Percentiles rank a stretch among this genome's conserved stretches.
Conservation (phyloP, 2,797 vertebrate species). For the Xenentodon cancila region DNA sequence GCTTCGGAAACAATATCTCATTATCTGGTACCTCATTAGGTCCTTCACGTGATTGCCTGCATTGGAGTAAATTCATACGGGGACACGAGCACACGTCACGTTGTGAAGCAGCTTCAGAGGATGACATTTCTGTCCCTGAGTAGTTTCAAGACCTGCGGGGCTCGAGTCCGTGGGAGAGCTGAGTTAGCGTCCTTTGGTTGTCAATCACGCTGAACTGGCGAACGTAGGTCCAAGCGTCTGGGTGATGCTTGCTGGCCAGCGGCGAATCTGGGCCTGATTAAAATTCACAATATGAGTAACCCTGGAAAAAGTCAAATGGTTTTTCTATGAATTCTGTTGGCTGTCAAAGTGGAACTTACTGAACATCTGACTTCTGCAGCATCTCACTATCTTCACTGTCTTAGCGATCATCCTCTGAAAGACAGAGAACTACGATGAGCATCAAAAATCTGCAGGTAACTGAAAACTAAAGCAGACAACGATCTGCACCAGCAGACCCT, state of each 20-base stretch:
- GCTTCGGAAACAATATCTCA: conserved; percentile 52
- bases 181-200: conserved; percentile 97
- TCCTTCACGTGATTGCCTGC: conserved; percentile 47
- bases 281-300: background rate
- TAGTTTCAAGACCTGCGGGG: conserved; percentile 89
- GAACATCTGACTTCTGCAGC: conserved; percentile 93
- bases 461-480: conserved; percentile 10
- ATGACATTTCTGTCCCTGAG: conserved; percentile 51
- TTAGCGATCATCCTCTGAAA: conserved; percentile 97
- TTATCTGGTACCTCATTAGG: conserved; percentile 42
- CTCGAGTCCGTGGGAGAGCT: conserved; percentile 95
- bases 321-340: too few relatives aligned
- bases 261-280: conserved; percentile 88
- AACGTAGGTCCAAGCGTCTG: conserved; percentile 92
- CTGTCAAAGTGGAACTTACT: conserved; percentile 71
- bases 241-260: conserved; percentile 92
- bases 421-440: conserved; percentile 50
- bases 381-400: conserved; percentile 92
- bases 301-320: too few relatives aligned
- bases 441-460: conserved; percentile 11
- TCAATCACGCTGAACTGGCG: conserved; percentile 96
- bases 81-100: conserved; percentile 63
- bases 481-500: conserved; percentile 56
- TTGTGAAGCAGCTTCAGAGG: conserved; percentile 76
- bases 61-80: conserved; percentile 31